Evolutionary conservation across 2,113 vertebrate species (phyloP), one percentile per base, ranked within the genome.

Genomic region (Seriola aureovittata): DNA sequence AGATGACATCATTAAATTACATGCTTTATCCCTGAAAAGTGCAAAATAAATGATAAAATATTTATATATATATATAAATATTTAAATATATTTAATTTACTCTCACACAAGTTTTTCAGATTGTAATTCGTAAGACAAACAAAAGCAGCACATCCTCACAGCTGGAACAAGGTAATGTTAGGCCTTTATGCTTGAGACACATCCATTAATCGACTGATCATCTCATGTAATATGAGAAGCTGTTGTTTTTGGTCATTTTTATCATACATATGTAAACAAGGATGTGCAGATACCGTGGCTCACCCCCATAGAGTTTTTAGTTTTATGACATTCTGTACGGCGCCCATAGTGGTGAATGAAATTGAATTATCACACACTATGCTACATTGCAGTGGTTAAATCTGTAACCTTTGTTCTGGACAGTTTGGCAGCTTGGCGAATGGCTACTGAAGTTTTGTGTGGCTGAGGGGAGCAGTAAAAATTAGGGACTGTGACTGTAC

Each of bases 401-500:
- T 29, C 21, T 58, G 40, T 70, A n/a, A 68, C 25, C 64, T 63
- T 59, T 48, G 13, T 64, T 44, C 25, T 50, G 36, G 48, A 36
- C 48, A 65, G 68, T 69, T 70, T 55, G 50, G 57, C 57, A 65
- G 68, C 62, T 70, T 55, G 50, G 57, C 57, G 48, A 38, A 38
- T 67, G 59, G 55, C 21, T n/a, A 59, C n/a, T 66, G 63, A 11
- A 71, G 57, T 54, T 57, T 12, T 42, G 40, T 38, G 76, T 36
- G 34, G 38, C 19, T 44, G 57, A 64, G 29, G 12, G 48, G 44
- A 68, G 78, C 68, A 55, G 74, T 71, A 36, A 36, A 82, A 59
- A 81, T 73, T 7, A 69, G 44, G 0, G 23, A 68, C 82, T 85
- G 66, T 83, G 67, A 58, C 58, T 58, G 59, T 67, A 54, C 74